phyloP scores from a whole-genome alignment of 2,888 invertebrate genomes.

The Elmis aenea region DNA sequence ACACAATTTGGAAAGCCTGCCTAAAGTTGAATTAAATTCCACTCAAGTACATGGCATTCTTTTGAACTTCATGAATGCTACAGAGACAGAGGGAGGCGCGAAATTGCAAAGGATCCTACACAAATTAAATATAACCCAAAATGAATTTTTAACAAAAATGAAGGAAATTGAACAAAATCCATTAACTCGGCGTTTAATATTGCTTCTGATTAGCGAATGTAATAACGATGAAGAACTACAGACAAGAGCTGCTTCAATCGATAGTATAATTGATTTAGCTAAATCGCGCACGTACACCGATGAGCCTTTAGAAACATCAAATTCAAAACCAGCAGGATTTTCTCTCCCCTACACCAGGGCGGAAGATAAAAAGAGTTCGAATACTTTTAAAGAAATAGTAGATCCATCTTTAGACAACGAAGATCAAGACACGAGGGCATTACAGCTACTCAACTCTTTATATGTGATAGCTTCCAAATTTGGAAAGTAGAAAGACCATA shows the following conservation, averaged over 20 bases:
- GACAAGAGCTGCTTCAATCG: constrained; percentile 22
- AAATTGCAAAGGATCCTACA: constrained; percentile 74
- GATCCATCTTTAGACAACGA: constrained; percentile 35
- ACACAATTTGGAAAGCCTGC: constrained; percentile 46
- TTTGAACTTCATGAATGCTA: constrained; percentile 52
- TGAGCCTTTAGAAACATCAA: constrained; percentile 10
- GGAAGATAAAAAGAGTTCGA: constrained; percentile 7
- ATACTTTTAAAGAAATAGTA: constrained; percentile 20
- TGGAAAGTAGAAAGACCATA: constrained; percentile 52
- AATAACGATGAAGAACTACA: constrained; percentile 40
- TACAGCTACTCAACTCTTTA: constrained; percentile 76
- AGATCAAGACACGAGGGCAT: constrained; percentile 69
- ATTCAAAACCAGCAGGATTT: constrained; percentile 4
- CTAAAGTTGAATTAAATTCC: constrained; percentile 36
- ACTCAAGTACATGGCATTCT: constrained; percentile 41
- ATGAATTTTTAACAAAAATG: constrained; percentile 75
- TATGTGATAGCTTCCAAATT: constrained; percentile 81
- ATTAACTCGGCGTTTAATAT: constrained; percentile 66
- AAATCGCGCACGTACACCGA: background rate
- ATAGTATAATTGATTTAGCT: constrained; percentile 27
- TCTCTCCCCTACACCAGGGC: background rate
- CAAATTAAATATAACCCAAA: constrained; percentile 68
- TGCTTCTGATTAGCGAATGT: constrained; percentile 74
- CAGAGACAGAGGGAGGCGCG: constrained; percentile 62
- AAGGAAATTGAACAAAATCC: constrained; percentile 74